Base-by-base conservation (phyloP, 92 coral and sea anemone genomes). In the Epizoanthus ramosus region DNA sequence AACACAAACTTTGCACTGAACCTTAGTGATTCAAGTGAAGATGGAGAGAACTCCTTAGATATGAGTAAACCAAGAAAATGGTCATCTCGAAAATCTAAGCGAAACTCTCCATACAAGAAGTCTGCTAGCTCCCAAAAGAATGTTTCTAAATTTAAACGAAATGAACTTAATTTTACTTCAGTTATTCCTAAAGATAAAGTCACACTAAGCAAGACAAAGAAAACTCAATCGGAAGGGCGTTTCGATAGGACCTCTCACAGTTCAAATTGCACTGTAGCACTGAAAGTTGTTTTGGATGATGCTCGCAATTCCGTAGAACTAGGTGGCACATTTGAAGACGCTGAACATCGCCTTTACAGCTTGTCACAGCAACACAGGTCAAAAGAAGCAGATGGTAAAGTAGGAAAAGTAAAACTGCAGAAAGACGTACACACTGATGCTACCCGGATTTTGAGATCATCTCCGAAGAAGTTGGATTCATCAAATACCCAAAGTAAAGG, bases 221-320 rank as follows among this genome's bases (percentile, higher is more conserved):
- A 67, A 72, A 73, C 7, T 41, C 57, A 13, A 0, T 24, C 65
- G 24, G 13, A 50, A 57, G 6, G 24, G 18, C 60, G 72, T 24
- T 21, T 23, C 4, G 69, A 71, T 10, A 67, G 24, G n/a, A 18
- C 37, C 3, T 25, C 50, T 13, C 45, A 24, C 23, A 88, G 13
- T 3, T 31, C 65, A 2, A 72, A 69, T 57, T 3, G 5, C 0
- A 67, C n/a, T 6, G 37, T 43, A 19, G 24, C 81, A 6, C 6
- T 88, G 68, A 67, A 61, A 19, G 88, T 60, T 59, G 76, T 80
- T 41, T 8, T 88, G 16, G 58, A 74, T 10, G 91, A 88, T 88
- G 79, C 47, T 41, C 83, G 82, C 45, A 63, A 17, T 39, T 63
- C 77, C 12, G 43, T 65, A 23, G 57, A 31, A 7, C 88, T 84